Evolutionary conservation across 1,140 invertebrate species (phyloP).

Genomic region (Rhopalosiphum padi): DNA sequence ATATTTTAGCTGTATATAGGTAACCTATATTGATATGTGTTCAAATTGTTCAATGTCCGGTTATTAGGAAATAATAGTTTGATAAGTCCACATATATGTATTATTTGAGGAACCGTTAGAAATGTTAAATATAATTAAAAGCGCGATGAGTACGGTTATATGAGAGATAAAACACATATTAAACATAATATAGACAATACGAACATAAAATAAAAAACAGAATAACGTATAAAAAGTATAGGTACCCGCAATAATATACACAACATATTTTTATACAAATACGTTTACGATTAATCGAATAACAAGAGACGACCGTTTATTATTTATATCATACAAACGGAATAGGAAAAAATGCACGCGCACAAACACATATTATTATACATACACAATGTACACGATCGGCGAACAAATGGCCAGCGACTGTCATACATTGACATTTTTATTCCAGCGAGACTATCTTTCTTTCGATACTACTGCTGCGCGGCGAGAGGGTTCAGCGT

Average conservation of each 20-base stretch:
- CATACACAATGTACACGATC: conserved; percentile 31
- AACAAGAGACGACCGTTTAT: neutral
- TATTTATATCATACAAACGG: neutral
- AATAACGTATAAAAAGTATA: neutral
- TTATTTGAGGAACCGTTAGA: neutral
- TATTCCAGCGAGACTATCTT: conserved; percentile 16
- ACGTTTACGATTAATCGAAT: conserved; percentile 28
- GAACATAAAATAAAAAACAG: neutral
- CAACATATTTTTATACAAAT: neutral
- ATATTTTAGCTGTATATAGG: neutral
- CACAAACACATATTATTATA: neutral
- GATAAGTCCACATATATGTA: neutral
- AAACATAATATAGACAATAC: neutral
- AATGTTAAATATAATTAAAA: neutral
- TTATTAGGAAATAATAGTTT: neutral
- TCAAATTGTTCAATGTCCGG: no score
- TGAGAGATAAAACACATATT: neutral
- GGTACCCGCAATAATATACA: neutral
- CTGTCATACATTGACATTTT: conserved; percentile 51
- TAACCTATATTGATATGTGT: neutral
- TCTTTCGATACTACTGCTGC: conserved; percentile 10
- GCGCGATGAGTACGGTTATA: neutral
- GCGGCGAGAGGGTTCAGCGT: neutral
- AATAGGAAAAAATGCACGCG: neutral
- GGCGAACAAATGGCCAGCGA: conserved; percentile 39